Percentiles rank a stretch among this genome's conserved stretches.
These are phyloP conservation scores for Mythimna pallens DNA, from an alignment of 2,888 invertebrate genomes.

Conservation along the genomic window DNA sequence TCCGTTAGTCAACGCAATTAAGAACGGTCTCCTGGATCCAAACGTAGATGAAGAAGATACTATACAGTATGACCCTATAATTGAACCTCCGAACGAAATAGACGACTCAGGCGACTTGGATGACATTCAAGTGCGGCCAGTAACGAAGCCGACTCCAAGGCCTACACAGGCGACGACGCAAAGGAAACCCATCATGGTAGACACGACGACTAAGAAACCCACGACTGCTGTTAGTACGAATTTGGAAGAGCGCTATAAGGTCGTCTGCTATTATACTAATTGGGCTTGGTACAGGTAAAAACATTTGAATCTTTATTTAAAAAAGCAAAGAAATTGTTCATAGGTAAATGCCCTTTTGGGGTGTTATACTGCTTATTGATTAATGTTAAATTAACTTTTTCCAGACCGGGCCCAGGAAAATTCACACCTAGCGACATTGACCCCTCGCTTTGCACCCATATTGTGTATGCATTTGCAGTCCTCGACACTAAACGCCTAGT, in stretches of 20 bases:
- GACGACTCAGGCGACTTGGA: slow-evolving; percentile 78
- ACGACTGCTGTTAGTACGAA: slow-evolving; percentile 64
- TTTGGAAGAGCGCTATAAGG: slow-evolving; percentile 91
- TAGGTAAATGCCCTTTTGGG: neutral
- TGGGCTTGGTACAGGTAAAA: slow-evolving; percentile 96
- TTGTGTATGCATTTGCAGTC: slow-evolving; percentile 98
- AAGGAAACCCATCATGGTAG: slow-evolving; percentile 61
- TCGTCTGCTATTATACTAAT: slow-evolving; percentile 97
- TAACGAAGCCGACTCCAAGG: slow-evolving; percentile 57
- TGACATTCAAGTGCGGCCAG: slow-evolving; percentile 84
- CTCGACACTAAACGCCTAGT: slow-evolving; percentile 93
- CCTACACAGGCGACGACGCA: slow-evolving; percentile 66
- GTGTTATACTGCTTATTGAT: neutral
- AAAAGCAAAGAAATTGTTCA: neutral
- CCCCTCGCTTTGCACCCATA: slow-evolving; percentile 96
- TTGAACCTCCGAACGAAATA: slow-evolving; percentile 76
- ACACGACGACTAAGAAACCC: slow-evolving; percentile 76
- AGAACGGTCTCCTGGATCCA: slow-evolving; percentile 92
- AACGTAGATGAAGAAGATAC: slow-evolving; percentile 70
- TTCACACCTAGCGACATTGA: slow-evolving; percentile 96
- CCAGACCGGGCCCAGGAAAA: slow-evolving; percentile 94
- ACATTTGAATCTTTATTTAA: neutral
- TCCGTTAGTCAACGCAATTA: slow-evolving; percentile 95
- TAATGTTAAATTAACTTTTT: slow-evolving; percentile 33
- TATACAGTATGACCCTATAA: slow-evolving; percentile 69